Base-by-base conservation (phyloP, 2,797 vertebrate species). In the Lagocephalus sceleratus region DNA sequence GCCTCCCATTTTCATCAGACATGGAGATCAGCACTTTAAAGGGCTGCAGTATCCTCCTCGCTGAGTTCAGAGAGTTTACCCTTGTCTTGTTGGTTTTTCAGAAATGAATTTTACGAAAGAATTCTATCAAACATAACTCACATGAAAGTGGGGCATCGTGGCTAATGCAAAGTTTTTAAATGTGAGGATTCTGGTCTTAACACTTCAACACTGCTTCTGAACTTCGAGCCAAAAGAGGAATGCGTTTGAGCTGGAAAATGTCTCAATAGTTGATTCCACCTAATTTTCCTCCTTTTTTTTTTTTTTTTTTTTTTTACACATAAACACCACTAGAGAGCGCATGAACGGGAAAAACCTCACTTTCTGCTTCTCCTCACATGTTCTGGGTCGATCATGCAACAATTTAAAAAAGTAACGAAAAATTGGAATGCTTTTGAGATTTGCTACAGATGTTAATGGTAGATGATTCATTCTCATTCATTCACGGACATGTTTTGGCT, bases 31-130 rank as follows among this genome's bases (percentile, higher is more conserved):
- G 57, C 47, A 0, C 69, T 86, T 84, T 81, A 85, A 63, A 72
- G 75, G 76, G 63, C 53, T 49, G 59, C 73, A 0, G 47, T 66
- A 71, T 83, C 78, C 82, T 85, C 66, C 62, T 76, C 17, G 6
- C 17, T 51, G 72, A 82, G 84, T 82, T 86, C 84, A 86, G 57
- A 73, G 76, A 69, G 86, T 84, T 81, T 78, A 54, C 50, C 40
- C 16, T 73, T 9, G 60, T 71, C 64, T 45, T 73, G 45, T 77
- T 69, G 67, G 52, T 35, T 54, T 79, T 84, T 73, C 54, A 76
- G 47, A 44, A n/a, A n/a, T n/a, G n/a, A n/a, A n/a, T n/a, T n/a
- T n/a, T n/a, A n/a, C 20, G 59, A 57, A 72, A 63, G 63, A 72
- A 43, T 78, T 82, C 62, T 47, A 55, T 56, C 72, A 48, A 70